Evolutionary conservation across 2,888 invertebrate species (phyloP), one percentile per base, ranked within the genome.

Genomic region (Schrankia costaestrigalis): DNA sequence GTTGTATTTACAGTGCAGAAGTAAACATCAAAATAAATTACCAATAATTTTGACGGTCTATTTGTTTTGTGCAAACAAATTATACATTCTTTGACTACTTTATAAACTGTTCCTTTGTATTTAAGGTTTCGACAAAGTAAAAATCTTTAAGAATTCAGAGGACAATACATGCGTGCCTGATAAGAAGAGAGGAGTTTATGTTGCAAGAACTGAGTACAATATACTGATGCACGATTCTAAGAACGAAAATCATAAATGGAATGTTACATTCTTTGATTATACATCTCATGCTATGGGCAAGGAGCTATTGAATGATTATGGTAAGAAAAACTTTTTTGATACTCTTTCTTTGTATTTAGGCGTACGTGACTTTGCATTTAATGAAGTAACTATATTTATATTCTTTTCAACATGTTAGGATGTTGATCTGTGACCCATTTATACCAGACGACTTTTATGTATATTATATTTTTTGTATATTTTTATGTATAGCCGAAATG

Each of bases 221-320:
- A 93, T 99, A 27, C 93, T 96, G 68, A 98, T 99, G 97, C 94
- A 95, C 49, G 98, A 99, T 69, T 92, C 94, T 19, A 90, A 89
- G 65, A 89, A 90, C 54, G 85, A 88, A 41, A 89, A 90, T 55
- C 86, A 83, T 33, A 93, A 94, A 66, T 99, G 98, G 98, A 99
- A 99, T 83, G 95, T 98, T 3, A 98, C 98, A 0, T 99, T 96
- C 85, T 95, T 93, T 65, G 98, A 98, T 81, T 99, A 99, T 75
- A 94, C 97, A 1, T 93, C 96, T 1, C 91, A 91, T 68, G 93
- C 93, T 46, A 95, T 93, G 92, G 92, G 91, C 26, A 91, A 92
- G 30, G 94, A 95, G 69, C 90, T 93, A 78, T 84, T 92, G 2
- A 93, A 92, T 60, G 93, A 94, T 78, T 97, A 97, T 84, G 94